Evolutionary conservation across 2,113 vertebrate species (phyloP), one percentile per base, ranked within the genome.

Genomic region (Promerops cafer): DNA sequence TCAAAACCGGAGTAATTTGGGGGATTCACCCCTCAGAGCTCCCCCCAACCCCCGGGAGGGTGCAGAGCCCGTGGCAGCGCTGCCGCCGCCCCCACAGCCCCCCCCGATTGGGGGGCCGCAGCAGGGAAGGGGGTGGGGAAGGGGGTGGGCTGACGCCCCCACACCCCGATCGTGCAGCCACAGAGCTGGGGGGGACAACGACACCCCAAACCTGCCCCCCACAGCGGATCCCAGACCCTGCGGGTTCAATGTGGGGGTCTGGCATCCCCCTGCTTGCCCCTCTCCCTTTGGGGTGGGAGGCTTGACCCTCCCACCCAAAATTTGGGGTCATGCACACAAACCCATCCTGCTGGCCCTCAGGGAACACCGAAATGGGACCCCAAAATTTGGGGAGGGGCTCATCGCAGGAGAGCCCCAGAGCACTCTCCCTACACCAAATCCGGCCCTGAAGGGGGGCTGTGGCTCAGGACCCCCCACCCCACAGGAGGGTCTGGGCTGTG

Each of bases 371-470:
- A 60, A 47, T 1, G 56, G 13, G 40, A 69, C 30, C 49, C 40
- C 56, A 26, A 54, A 47, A 15, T 63, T 0, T 16, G n/a, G n/a
- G 39, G n/a, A 28, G 33, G 4, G 13, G 23, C 4, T 54, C 20
- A 18, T 56, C 13, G 16, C 33, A 50, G 33, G 13, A 49, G 13
- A n/a, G 7, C 1, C 45, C 44, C 60, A 14, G 44, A 40, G 20
- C 24, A 1, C 19, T 28, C 11, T 45, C 24, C 19, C 61, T 1
- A 9, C 47, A 8, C 6, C 30, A 26, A 27, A 14, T 7, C 33
- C 20, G 1, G 24, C 14, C 49, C 49, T 3, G 0, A 6, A 22
- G 2, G 13, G 42, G 23, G 23, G 27, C 1, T 23, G 4, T 0
- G n/a, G 47, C 23, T 15, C 64, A 21, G 66, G 40, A 31, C 10